phyloP scores from a whole-genome alignment of 2,797 vertebrate species.

The Sparidentex hasta region DNA sequence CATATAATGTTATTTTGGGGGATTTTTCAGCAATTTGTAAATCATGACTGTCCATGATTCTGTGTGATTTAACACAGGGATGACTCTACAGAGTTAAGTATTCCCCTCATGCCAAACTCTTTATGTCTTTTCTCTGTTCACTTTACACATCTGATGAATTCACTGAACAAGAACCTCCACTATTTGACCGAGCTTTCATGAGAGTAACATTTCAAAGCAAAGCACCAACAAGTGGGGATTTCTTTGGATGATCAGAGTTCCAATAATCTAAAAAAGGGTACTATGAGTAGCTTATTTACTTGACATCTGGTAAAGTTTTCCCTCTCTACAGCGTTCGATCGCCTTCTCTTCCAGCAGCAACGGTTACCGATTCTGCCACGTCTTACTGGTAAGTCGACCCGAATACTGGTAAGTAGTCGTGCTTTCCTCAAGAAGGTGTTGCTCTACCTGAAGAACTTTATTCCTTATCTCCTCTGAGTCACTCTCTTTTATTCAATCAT shows the following conservation, averaged over 20 bases:
- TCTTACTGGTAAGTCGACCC: neutral
- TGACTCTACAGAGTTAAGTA: neutral
- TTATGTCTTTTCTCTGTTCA: neutral
- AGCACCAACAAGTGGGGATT: neutral
- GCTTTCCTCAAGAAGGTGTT: neutral
- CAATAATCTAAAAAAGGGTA: neutral
- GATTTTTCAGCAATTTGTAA: neutral
- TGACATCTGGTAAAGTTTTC: neutral
- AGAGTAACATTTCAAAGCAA: neutral
- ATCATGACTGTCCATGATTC: neutral
- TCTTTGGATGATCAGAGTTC: neutral
- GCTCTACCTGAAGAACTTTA: no score
- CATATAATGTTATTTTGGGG: neutral
- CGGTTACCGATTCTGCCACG: neutral
- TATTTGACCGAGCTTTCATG: neutral
- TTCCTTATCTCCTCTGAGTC: no score
- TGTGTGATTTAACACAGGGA: conserved; percentile 3
- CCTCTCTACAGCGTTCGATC: neutral
- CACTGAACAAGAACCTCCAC: neutral
- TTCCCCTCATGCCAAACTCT: neutral
- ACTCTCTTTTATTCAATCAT: neutral
- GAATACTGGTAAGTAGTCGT: conserved; percentile 2
- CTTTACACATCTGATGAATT: neutral
- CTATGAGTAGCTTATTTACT: neutral
- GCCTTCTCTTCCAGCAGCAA: neutral